These are phyloP conservation scores for Euplagia quadripunctaria DNA, from an alignment of 2,888 invertebrate genomes.

Conservation along the genomic window DNA sequence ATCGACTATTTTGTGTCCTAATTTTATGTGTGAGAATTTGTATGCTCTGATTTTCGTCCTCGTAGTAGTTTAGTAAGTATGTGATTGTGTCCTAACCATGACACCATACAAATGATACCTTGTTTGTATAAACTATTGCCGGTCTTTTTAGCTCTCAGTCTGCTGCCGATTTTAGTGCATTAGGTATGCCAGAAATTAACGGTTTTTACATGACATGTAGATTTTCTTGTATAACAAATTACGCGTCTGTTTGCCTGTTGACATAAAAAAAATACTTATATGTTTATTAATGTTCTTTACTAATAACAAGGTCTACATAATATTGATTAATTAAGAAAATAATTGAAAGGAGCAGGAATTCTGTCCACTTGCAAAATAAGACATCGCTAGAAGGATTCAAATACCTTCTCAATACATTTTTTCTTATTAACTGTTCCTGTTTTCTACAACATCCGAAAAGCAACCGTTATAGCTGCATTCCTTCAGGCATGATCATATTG, in stretches of 20 bases:
- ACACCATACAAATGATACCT: too few species aligned
- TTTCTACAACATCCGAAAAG: not conserved
- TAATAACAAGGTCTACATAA: not conserved
- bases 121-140: not conserved
- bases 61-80: not conserved
- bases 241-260: too few species aligned
- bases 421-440: not conserved
- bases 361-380: not conserved
- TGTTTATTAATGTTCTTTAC: not conserved
- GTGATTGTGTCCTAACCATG: not conserved
- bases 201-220: not conserved
- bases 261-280: too few species aligned
- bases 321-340: not conserved
- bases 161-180: not conserved
- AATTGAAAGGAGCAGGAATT: not conserved
- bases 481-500: not conserved
- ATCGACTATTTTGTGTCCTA: conserved; percentile 19
- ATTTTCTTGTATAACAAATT: not conserved
- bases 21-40: not conserved
- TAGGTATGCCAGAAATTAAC: not conserved
- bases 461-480: not conserved
- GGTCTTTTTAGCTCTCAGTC: not conserved
- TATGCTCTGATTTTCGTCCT: conserved; percentile 1
- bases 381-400: not conserved
- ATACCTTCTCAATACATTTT: not conserved